phyloP scores from a whole-genome alignment of 2,113 vertebrate genomes.

The Theristicus caerulescens region DNA sequence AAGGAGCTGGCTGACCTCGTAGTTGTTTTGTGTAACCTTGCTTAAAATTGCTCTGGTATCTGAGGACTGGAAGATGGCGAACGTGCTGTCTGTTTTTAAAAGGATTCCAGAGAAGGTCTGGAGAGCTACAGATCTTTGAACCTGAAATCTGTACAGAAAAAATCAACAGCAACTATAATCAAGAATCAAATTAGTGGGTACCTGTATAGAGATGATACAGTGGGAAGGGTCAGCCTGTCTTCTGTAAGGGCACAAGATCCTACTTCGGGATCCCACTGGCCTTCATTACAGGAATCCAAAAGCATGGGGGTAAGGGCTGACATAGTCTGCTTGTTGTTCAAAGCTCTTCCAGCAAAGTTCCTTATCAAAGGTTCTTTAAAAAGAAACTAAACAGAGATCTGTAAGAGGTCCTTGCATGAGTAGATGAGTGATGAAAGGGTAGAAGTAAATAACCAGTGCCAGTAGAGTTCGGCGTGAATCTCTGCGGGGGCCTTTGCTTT shows the following conservation, averaged over 20 bases:
- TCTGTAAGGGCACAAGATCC: not conserved
- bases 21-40: not conserved
- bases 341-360: not conserved
- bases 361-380: not conserved
- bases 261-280: accelerated
- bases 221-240: not conserved
- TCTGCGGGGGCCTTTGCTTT: not conserved
- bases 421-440: not conserved
- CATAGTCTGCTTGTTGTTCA: not conserved
- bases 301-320: not conserved
- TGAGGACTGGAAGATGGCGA: not conserved
- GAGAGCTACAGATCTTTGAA: not conserved
- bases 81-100: not conserved
- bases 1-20: not conserved
- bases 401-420: not conserved
- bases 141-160: not conserved
- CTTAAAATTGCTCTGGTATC: not conserved
- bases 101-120: not conserved
- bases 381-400: not conserved
- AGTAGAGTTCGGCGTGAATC: not conserved
- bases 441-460: not conserved
- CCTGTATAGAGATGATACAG: accelerated
- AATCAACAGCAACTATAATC: not conserved
- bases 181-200: not conserved
- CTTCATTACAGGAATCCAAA: not conserved